Base-by-base conservation (phyloP, 2,888 invertebrate species). In the Stenchaetothrips biformis region DNA sequence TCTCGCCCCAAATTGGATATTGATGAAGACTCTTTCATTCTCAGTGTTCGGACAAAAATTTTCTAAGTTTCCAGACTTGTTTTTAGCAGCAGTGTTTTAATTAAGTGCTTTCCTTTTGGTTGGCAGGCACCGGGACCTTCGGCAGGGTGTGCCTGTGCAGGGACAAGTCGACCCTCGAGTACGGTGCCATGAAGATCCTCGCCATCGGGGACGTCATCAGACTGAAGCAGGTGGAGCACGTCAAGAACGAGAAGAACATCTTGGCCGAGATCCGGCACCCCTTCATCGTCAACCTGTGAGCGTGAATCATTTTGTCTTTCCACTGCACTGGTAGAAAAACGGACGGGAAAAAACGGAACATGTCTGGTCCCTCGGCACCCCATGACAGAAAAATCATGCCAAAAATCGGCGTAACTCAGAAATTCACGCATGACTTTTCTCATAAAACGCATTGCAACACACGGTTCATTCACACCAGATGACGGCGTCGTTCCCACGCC, bases 211-310 rank as follows among this genome's bases (percentile, higher is more conserved):
- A 97, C 87, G 95, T 99, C 83, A 95, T 99, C 85, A 92, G 96
- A 85, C 90, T 96, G 84, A 96, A 98, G 88, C 98, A 98, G 89
- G 95, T 97, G 84, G 97, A 97, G 85, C 99, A 99, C 88, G 98
- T 98, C 82, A 95, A 96, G 89, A 98, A 97, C 87, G 99, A 99
- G 89, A 97, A 98, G 87, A 93, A 92, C 85, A 96, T 99, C 85
- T 90, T 99, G 82, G 91, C 93, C 83, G 94, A 95, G 89, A 93
- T 98, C 84, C 91, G 93, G 84, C 98, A 99, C 89, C 98, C 98
- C 80, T 99, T 99, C 89, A 93, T 99, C 85, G 97, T 99, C 81
- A 95, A 96, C 87, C 89, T 97, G 95, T 96, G 89, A 93, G 95
- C 89, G 84, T 89, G 80, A 13, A 16, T 53, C 79, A 77, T 16